Conservation (phyloP, 2,888 invertebrate genomes). For the Cinara cedri region DNA sequence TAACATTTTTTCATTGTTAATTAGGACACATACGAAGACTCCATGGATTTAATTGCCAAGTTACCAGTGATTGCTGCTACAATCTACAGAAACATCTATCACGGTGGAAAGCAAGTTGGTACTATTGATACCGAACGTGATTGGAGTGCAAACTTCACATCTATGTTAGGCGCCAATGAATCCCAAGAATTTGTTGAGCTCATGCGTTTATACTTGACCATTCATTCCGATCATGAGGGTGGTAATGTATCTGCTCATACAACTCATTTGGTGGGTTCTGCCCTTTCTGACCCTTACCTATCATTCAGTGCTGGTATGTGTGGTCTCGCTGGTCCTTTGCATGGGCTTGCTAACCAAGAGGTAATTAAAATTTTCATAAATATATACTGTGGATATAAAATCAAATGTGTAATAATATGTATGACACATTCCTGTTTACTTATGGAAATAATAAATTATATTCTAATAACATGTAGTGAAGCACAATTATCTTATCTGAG, state of each 20-base stretch:
- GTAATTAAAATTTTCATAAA: conserved; percentile 62
- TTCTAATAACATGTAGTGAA: too few species aligned
- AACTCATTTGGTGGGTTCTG: conserved; percentile 90
- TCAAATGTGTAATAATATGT: too few species aligned
- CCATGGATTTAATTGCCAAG: conserved; percentile 94
- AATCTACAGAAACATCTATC: conserved; percentile 85
- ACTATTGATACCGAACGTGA: conserved; percentile 88
- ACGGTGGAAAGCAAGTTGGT: conserved; percentile 84
- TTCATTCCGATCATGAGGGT: conserved; percentile 96
- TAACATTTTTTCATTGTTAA: conserved; percentile 57
- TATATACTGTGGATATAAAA: too few species aligned
- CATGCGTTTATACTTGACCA: conserved; percentile 90
- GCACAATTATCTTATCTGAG: too few species aligned
- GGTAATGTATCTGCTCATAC: conserved; percentile 97
- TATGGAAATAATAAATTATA: too few species aligned
- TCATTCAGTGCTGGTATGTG: conserved; percentile 92
- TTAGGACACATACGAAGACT: conserved; percentile 83
- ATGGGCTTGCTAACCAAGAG: conserved; percentile 95
- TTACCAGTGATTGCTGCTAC: conserved; percentile 92
- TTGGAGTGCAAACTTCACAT: conserved; percentile 90
- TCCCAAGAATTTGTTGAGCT: conserved; percentile 82
- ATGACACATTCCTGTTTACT: too few species aligned
- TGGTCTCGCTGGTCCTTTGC: conserved; percentile 93
- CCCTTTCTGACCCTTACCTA: conserved; percentile 91
- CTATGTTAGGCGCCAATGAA: conserved; percentile 89